Percentiles rank a stretch among this genome's conserved stretches.
Conservation (phyloP, 2,888 invertebrate species). For the Arctia plantaginis region DNA sequence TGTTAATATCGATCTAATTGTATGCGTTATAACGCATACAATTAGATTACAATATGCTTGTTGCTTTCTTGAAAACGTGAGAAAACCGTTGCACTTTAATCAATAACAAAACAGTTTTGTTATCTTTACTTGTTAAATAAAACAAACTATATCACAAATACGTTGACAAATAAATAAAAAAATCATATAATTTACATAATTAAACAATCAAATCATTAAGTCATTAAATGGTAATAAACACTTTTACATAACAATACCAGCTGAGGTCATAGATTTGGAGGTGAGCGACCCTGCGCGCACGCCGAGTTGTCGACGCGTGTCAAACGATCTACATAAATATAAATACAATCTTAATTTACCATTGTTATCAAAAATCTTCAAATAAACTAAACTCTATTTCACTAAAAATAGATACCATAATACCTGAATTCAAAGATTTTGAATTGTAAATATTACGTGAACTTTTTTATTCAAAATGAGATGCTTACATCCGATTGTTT, state of each 20-base stretch:
- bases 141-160: neutral
- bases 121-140: neutral
- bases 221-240: conserved; percentile 50
- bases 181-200: conserved; percentile 37
- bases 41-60: neutral
- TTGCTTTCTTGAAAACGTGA: neutral
- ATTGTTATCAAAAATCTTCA: conserved; percentile 23
- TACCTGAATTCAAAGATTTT: neutral
- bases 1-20: too few species aligned
- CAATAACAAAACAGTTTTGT: neutral
- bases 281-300: conserved; percentile 57
- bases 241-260: conserved; percentile 48
- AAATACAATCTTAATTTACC: conserved; percentile 42
- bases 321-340: conserved; percentile 66
- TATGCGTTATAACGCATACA: neutral
- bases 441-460: conserved; percentile 23
- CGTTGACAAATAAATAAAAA: conserved; percentile 38
- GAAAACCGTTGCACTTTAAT: neutral
- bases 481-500: conserved; percentile 80
- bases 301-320: conserved; percentile 69
- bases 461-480: conserved; percentile 62
- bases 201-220: conserved; percentile 46
- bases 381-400: conserved; percentile 46
- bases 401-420: conserved; percentile 19
- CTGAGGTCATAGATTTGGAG: conserved; percentile 68